These are phyloP conservation scores for Drosophila subpulchrella DNA, from an alignment of 1,140 invertebrate species.

Conservation along the genomic window DNA sequence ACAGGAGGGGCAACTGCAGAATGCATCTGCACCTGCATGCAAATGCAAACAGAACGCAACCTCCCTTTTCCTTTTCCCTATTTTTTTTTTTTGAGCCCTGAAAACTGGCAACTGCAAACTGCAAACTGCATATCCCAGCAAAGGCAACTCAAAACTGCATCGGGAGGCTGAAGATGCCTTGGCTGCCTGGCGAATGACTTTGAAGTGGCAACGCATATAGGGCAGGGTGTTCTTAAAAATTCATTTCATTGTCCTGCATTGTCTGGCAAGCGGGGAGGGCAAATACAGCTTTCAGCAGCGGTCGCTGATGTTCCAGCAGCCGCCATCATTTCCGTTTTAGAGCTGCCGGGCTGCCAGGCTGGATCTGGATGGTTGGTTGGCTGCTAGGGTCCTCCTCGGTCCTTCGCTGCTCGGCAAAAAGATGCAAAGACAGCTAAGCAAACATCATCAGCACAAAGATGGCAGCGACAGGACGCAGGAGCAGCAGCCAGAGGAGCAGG, in stretches of 20 bases:
- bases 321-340: slow-evolving; percentile 83
- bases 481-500: slow-evolving; percentile 9
- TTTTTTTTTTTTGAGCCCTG: neutral
- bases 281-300: slow-evolving; percentile 79
- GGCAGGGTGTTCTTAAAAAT: slow-evolving; percentile 81
- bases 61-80: slow-evolving; percentile 8
- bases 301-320: slow-evolving; percentile 59
- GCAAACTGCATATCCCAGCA: slow-evolving; percentile 66
- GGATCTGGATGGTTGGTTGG: neutral
- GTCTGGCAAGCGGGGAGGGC: slow-evolving; percentile 65
- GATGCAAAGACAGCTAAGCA: slow-evolving; percentile 84
- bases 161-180: slow-evolving; percentile 61
- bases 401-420: slow-evolving; percentile 62
- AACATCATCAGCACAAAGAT: slow-evolving; percentile 83
- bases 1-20: slow-evolving; percentile 43
- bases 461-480: slow-evolving; percentile 55
- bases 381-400: slow-evolving; percentile 49
- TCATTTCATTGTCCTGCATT: slow-evolving; percentile 82
- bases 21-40: slow-evolving; percentile 73
- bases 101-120: slow-evolving; percentile 11
- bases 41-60: slow-evolving; percentile 69
- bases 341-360: slow-evolving; percentile 42
- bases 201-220: slow-evolving; percentile 79
- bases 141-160: slow-evolving; percentile 16
- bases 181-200: slow-evolving; percentile 69